Evolutionary conservation across 2,797 vertebrate species (phyloP).

Genomic region (Falco peregrinus): DNA sequence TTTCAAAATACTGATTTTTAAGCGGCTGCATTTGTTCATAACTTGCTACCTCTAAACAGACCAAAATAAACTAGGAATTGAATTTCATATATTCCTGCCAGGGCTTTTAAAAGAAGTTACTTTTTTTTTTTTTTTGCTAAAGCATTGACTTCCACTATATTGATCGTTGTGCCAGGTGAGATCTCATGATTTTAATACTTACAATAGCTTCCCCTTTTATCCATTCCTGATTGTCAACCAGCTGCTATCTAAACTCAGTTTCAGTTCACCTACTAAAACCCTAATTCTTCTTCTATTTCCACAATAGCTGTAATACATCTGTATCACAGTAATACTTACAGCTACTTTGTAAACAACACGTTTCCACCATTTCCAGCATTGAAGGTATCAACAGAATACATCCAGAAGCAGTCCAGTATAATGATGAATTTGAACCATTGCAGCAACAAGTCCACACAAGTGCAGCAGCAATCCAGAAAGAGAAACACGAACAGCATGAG

Average conservation of each 20-base stretch:
- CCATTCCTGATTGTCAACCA: conserved; percentile 7
- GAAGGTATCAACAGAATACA: conserved; percentile 20
- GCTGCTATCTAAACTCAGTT: not conserved
- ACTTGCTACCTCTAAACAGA: not conserved
- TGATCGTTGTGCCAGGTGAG: not conserved
- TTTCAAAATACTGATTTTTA: not conserved
- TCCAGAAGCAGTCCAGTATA: conserved; percentile 54
- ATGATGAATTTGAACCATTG: conserved; percentile 48
- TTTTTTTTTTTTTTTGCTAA: not conserved
- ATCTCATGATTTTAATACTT: not conserved
- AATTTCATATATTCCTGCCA: not conserved
- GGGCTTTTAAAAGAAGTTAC: not conserved
- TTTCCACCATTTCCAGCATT: conserved; percentile 71
- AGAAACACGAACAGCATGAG: not conserved
- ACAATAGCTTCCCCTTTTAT: not conserved
- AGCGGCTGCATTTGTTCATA: not conserved
- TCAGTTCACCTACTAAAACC: not conserved
- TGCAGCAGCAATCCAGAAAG: conserved; percentile 54
- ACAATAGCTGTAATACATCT: not conserved
- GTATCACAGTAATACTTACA: conserved; percentile 78
- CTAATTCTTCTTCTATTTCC: not conserved
- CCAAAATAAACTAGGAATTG: not conserved
- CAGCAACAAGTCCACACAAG: conserved; percentile 2
- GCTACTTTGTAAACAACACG: conserved; percentile 83
- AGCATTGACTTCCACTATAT: not conserved